phyloP scores from a whole-genome alignment of 2,888 invertebrate genomes.

The Cyclophora albipunctata region DNA sequence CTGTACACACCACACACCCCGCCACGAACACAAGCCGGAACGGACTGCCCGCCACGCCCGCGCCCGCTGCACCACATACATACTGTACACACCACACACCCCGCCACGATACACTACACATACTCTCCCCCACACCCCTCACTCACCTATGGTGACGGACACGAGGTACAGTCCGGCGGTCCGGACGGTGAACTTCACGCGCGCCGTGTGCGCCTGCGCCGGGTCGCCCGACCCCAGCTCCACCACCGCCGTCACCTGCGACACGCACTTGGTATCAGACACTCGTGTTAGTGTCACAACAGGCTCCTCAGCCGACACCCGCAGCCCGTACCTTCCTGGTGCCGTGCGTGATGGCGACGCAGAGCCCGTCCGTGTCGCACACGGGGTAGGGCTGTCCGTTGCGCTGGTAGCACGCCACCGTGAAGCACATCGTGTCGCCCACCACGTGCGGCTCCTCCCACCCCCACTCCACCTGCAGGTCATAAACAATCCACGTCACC shows the following conservation, averaged over 20 bases:
- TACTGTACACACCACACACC: no score
- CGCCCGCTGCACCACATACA: no score
- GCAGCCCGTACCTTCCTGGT: constrained; percentile 78
- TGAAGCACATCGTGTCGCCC: constrained; percentile 94
- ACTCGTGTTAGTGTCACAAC: no score
- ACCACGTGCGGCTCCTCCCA: constrained; percentile 94
- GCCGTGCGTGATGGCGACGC: constrained; percentile 90
- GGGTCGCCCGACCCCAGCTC: constrained; percentile 93
- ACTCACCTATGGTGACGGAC: constrained; percentile 83
- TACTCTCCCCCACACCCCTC: no score
- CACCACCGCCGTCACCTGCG: constrained; percentile 85
- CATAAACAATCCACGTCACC: no score
- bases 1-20: constrained; percentile 80
- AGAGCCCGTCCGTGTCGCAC: constrained; percentile 92
- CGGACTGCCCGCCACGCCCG: constrained; percentile 73
- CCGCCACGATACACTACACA: not conserved
- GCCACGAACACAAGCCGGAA: constrained; percentile 88
- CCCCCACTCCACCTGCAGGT: constrained; percentile 83
- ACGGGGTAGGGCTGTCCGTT: constrained; percentile 96
- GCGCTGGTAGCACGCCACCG: constrained; percentile 91
- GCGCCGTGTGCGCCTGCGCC: constrained; percentile 88
- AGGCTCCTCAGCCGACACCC: not conserved
- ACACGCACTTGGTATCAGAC: not conserved
- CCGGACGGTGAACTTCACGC: constrained; percentile 93
- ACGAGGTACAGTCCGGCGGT: constrained; percentile 93